These are phyloP conservation scores for Enteromius treurensis DNA, from an alignment of 2,797 vertebrate species.

Conservation along the genomic window DNA sequence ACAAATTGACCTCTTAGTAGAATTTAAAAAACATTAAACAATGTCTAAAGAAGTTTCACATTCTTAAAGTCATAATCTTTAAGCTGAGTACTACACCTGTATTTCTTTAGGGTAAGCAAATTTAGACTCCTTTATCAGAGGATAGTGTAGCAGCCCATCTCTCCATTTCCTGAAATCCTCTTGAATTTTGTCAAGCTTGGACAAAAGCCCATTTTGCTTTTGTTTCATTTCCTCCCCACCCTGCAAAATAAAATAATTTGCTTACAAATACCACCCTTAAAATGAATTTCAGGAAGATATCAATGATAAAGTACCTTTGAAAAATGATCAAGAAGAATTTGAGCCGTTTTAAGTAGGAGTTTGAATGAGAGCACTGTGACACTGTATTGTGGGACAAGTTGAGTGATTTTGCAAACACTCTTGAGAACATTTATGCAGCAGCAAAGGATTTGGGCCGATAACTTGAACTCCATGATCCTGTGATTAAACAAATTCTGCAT, in stretches of 20 bases:
- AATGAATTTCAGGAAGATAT: background rate
- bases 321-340: conserved; percentile 53
- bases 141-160: conserved; percentile 46
- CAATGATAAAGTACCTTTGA: conserved; percentile 58
- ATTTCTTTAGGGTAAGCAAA: conserved; percentile 71
- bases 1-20: background rate
- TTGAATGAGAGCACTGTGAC: conserved; percentile 64
- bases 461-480: conserved; percentile 61
- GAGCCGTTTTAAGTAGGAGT: conserved; percentile 68
- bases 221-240: conserved; percentile 32
- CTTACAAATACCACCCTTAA: background rate
- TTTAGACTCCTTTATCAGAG: background rate
- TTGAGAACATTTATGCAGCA: conserved; percentile 57
- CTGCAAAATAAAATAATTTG: conserved; percentile 10
- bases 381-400: conserved; percentile 51
- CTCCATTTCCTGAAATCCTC: conserved; percentile 60
- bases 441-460: conserved; percentile 3
- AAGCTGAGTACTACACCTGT: conserved; percentile 56
- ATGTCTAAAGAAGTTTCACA: background rate
- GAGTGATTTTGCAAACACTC: conserved; percentile 4
- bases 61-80: background rate
- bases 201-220: conserved; percentile 31
- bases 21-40: background rate
- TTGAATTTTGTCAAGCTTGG: background rate
- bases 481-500: conserved; percentile 28